A percentile compares a stretch with the other conserved stretches of the same genome.
phyloP scores from a whole-genome alignment of 2,113 vertebrate species.

The Triplophysa rosa region DNA sequence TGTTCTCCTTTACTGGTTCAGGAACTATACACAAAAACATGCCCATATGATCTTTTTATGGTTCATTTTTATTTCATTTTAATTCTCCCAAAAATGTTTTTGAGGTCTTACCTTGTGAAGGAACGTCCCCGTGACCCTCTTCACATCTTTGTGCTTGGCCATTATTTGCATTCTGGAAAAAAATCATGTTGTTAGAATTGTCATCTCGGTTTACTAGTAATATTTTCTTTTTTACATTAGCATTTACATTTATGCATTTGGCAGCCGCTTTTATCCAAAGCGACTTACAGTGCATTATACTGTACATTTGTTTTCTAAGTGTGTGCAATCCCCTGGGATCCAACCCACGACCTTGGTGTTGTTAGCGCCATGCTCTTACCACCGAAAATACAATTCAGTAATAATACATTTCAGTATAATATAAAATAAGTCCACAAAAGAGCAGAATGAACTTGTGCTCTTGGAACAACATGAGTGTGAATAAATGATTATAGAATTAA shows the following conservation, averaged over 20 bases:
- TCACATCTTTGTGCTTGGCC: neutral
- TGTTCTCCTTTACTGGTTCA: conserved; percentile 44
- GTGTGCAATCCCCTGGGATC: too few species aligned
- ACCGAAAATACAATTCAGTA: too few species aligned
- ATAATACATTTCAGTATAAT: too few species aligned
- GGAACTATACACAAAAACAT: conserved; percentile 42
- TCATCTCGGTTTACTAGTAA: neutral
- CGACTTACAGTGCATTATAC: too few species aligned
- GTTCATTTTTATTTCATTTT: neutral
- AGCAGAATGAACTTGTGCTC: too few species aligned
- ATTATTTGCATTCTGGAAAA: neutral
- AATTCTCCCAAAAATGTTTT: neutral
- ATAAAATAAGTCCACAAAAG: too few species aligned
- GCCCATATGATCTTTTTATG: neutral
- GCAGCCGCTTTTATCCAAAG: too few species aligned
- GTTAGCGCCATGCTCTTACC: too few species aligned
- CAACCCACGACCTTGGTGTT: too few species aligned
- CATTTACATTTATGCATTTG: too few species aligned
- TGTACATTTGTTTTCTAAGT: too few species aligned
- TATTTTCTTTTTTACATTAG: neutral
- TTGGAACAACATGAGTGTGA: neutral
- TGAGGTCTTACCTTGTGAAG: conserved; percentile 29
- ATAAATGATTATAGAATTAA: neutral
- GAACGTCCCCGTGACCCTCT: conserved; percentile 44
- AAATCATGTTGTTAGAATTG: neutral